Evolutionary conservation across 2,113 vertebrate genomes (phyloP).

Genomic region (Cynoglossus semilaevis): DNA sequence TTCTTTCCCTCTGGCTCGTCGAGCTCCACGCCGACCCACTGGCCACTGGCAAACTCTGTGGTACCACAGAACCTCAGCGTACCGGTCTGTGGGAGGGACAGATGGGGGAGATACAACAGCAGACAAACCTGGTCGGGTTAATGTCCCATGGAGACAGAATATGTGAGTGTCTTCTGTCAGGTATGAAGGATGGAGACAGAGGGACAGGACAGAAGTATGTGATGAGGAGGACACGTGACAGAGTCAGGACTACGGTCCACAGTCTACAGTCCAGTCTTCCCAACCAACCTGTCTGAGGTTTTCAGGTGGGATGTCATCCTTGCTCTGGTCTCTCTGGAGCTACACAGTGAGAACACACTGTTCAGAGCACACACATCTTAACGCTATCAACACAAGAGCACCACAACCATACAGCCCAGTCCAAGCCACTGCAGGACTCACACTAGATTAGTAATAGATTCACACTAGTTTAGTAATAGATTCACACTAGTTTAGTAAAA

Average conservation of each 20-base stretch:
- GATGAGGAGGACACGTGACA: background rate
- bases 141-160: background rate
- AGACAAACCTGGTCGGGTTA: background rate
- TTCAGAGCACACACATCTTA: conserved; percentile 29
- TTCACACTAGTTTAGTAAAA: no score
- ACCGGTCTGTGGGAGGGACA: conserved; percentile 72
- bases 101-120: background rate
- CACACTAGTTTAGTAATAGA: no score
- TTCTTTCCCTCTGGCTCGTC: conserved; percentile 91
- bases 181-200: background rate
- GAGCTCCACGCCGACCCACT: conserved; percentile 93
- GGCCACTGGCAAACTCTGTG: conserved; percentile 90
- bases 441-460: no score
- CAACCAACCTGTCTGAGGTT: conserved; percentile 52
- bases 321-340: conserved; percentile 46
- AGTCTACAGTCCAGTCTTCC: conserved; percentile 8
- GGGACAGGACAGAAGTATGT: background rate
- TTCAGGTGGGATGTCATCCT: conserved; percentile 35
- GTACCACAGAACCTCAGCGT: conserved; percentile 89
- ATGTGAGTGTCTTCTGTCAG: conserved; percentile 8
- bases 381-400: background rate
- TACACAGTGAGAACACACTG: conserved; percentile 38
- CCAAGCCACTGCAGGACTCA: no score
- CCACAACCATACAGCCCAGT: background rate
- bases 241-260: conserved; percentile 19